These are phyloP conservation scores for Characodon lateralis DNA, from an alignment of 2,797 vertebrate genomes.

Conservation along the genomic window DNA sequence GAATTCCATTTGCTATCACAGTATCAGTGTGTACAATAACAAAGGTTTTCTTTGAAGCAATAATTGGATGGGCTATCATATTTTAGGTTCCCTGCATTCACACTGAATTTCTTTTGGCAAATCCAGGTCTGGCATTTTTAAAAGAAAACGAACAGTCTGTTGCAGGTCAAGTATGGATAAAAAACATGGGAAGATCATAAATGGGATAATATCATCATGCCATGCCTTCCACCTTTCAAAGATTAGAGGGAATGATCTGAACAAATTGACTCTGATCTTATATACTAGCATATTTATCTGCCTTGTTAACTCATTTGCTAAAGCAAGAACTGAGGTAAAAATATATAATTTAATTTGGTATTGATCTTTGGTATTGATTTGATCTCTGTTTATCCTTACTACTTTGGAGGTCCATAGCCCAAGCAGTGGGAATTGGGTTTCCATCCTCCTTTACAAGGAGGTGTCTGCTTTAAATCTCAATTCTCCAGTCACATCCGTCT, in stretches of 20 bases:
- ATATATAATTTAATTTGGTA: too few relatives aligned
- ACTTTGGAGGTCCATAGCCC: too few relatives aligned
- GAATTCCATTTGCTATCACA: neutral
- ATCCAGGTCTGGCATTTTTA: neutral
- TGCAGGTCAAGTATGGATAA: neutral
- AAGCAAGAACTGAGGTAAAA: too few relatives aligned
- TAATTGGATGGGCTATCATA: neutral
- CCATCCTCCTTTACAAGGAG: neutral
- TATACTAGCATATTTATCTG: neutral
- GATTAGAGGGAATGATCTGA: neutral
- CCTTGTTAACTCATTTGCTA: neutral
- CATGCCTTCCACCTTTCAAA: neutral
- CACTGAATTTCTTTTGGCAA: too few relatives aligned
- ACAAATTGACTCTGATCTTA: neutral
- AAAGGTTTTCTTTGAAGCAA: neutral
- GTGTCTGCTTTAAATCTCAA: neutral
- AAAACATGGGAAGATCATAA: neutral
- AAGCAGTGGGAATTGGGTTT: neutral
- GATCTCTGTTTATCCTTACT: neutral
- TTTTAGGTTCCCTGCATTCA: neutral
- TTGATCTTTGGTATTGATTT: too few relatives aligned
- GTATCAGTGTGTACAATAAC: neutral
- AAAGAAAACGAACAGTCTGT: neutral
- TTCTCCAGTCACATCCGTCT: neutral
- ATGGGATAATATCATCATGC: too few relatives aligned